These are phyloP conservation scores for Lindbergichthys nudifrons DNA, from an alignment of 2,797 vertebrate species.

Conservation along the genomic window DNA sequence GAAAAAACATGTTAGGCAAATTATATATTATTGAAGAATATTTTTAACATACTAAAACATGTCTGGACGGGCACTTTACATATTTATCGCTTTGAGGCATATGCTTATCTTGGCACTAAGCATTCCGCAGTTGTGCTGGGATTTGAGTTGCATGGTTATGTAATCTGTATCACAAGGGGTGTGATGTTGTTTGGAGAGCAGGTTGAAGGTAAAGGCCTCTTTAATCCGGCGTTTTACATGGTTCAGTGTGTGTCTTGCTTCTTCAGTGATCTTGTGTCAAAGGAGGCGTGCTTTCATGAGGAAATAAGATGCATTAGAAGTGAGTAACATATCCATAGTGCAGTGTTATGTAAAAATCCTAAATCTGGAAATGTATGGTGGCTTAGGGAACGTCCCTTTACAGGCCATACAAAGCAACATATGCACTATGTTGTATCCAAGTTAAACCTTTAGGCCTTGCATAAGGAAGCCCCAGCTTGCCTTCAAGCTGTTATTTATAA, in stretches of 20 bases:
- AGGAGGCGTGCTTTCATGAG: background rate
- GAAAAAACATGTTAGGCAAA: too few relatives aligned
- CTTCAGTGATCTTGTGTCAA: background rate
- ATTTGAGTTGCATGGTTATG: conserved; percentile 33
- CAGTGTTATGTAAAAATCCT: background rate
- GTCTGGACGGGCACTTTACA: too few relatives aligned
- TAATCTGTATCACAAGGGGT: conserved; percentile 31
- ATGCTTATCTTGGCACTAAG: background rate
- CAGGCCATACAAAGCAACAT: background rate
- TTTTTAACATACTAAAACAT: too few relatives aligned
- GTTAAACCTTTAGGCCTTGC: conserved; percentile 1
- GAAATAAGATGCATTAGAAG: background rate
- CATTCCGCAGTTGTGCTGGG: conserved; percentile 15
- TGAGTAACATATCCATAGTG: background rate
- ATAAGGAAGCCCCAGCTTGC: conserved; percentile 9
- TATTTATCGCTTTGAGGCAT: background rate
- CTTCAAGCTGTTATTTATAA: background rate
- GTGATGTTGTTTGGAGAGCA: conserved; percentile 30
- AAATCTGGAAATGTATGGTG: background rate
- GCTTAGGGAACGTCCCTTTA: background rate
- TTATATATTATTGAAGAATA: too few relatives aligned
- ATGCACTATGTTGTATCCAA: background rate
- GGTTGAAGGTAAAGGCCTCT: conserved; percentile 23
- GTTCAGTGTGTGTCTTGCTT: background rate
- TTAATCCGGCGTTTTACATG: conserved; percentile 21